phyloP scores from a whole-genome alignment of 2,888 invertebrate species.

The Anthoptus insignis region DNA sequence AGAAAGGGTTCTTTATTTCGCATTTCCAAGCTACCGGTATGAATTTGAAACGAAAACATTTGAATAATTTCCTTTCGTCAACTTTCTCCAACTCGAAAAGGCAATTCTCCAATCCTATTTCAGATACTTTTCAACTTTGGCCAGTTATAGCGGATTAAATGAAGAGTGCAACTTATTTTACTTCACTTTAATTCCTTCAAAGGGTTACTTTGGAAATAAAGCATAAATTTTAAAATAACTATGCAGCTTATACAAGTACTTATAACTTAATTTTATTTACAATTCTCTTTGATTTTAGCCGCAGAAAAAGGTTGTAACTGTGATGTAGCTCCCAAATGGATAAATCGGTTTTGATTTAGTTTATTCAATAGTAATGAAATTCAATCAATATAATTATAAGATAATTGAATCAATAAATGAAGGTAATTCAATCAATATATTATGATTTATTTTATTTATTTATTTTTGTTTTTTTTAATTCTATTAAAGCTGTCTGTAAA shows the following conservation, averaged over 20 bases:
- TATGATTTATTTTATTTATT: no score
- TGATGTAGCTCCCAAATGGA: no score
- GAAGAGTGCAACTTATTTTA: conserved; percentile 18
- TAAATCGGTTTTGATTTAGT: no score
- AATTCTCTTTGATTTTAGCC: not conserved
- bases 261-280: not conserved
- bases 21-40: not conserved
- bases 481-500: no score
- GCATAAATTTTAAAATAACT: not conserved
- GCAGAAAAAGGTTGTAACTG: no score
- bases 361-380: no score
- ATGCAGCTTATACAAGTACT: not conserved
- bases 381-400: no score
- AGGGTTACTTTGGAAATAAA: not conserved
- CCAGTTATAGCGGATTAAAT: conserved; percentile 9
- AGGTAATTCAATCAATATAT: no score
- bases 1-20: not conserved
- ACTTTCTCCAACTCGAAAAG: conserved; percentile 5
- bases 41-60: conserved; percentile 15
- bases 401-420: no score
- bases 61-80: conserved; percentile 30
- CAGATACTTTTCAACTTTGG: conserved; percentile 21
- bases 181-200: conserved; percentile 26
- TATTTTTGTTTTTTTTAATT: no score
- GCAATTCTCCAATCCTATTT: conserved; percentile 16